Evolutionary conservation across 35 echinoderm and acorn worm species (phyloP).

Genomic region (Anneissia japonica): DNA sequence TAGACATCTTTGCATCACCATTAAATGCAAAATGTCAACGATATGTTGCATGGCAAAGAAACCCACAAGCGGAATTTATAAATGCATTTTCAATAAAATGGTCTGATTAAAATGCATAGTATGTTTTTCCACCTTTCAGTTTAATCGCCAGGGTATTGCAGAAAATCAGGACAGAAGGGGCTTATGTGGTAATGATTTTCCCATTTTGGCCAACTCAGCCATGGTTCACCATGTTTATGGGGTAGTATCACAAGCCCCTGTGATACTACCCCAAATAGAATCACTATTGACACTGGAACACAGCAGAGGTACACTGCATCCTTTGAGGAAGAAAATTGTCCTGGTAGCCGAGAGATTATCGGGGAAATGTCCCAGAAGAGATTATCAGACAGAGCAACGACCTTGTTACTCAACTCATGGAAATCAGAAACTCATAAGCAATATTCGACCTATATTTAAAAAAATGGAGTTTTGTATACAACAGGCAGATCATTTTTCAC

Average conservation of each 20-base stretch:
- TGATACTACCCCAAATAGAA: not conserved
- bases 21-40: not conserved
- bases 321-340: not conserved
- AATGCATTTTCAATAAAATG: not conserved
- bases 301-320: not conserved
- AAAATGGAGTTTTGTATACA: conserved; percentile 13
- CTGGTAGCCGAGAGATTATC: conserved; percentile 19
- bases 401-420: conserved; percentile 10
- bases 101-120: not conserved
- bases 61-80: conserved; percentile 1
- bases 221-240: not conserved
- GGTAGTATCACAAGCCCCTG: not conserved
- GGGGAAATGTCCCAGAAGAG: not conserved
- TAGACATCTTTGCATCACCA: not conserved
- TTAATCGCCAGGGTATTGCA: not conserved
- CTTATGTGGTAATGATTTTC: not conserved
- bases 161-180: not conserved
- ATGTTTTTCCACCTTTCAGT: not conserved
- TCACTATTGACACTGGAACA: no score
- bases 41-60: not conserved
- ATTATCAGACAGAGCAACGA: conserved; percentile 6
- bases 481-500: not conserved
- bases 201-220: not conserved
- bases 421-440: conserved; percentile 21
- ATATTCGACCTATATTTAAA: conserved; percentile 24